Evolutionary conservation across 64 coral and sea anemone genomes (phyloP).

Genomic region (Montipora sp.): DNA sequence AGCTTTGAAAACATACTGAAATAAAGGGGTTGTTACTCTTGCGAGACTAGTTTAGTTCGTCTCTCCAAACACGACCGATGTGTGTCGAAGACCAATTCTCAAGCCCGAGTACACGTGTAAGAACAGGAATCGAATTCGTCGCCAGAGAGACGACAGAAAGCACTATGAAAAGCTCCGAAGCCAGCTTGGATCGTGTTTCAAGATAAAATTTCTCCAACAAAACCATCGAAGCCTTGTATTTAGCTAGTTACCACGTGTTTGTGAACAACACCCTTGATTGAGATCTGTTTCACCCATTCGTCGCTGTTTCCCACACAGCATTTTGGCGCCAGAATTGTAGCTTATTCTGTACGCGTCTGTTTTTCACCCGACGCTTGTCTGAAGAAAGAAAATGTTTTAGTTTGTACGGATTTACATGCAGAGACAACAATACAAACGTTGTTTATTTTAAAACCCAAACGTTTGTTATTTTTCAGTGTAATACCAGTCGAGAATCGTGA

Average conservation of each 20-base stretch:
- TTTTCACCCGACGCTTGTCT: neutral
- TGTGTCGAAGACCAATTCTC: no score
- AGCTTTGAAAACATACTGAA: neutral
- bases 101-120: neutral
- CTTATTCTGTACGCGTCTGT: neutral
- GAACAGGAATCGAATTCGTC: neutral
- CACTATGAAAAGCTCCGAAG: neutral
- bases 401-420: neutral
- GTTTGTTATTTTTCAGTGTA: neutral
- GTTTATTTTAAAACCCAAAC: neutral
- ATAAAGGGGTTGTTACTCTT: neutral
- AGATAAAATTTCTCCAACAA: slow-evolving; percentile 17
- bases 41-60: neutral
- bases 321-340: neutral
- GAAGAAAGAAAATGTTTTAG: neutral
- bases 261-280: slow-evolving; percentile 31
- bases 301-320: neutral
- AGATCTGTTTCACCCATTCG: slow-evolving; percentile 2
- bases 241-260: slow-evolving; percentile 44
- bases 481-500: neutral
- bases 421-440: slow-evolving; percentile 27
- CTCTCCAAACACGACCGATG: neutral
- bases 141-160: neutral
- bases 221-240: slow-evolving; percentile 15
- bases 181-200: neutral